Conservation (phyloP, 92 coral and sea anemone species). For the Porites lobata region DNA sequence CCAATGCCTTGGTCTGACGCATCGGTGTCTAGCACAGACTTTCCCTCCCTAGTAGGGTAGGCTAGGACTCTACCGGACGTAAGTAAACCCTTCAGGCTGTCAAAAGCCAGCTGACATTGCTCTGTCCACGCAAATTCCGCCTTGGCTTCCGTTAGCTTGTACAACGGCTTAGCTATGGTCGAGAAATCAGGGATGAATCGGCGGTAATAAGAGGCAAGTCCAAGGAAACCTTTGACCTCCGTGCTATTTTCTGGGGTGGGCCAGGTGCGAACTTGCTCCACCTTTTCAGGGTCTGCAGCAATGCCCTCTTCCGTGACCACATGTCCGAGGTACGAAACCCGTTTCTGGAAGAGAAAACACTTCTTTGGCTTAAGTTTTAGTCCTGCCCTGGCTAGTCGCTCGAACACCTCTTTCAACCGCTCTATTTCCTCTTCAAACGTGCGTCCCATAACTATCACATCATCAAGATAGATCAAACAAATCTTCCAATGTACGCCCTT, state of each 20-base stretch:
- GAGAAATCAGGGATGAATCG: conserved; percentile 53
- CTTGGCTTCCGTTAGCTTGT: conserved; percentile 57
- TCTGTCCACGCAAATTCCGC: conserved; percentile 19
- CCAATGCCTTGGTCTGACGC: conserved; percentile 58
- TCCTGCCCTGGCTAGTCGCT: not conserved
- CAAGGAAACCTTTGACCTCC: conserved; percentile 38
- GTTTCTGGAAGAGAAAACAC: conserved; percentile 2
- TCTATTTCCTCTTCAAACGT: conserved; percentile 2
- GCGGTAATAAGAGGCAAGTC: conserved; percentile 1
- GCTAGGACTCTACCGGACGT: conserved; percentile 52
- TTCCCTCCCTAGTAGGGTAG: conserved; percentile 25
- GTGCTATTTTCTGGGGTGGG: conserved; percentile 24
- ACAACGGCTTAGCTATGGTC: conserved; percentile 52
- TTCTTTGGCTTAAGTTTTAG: conserved; percentile 64
- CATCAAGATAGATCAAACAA: conserved; percentile 52
- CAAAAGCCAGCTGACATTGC: conserved; percentile 54
- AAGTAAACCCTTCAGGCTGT: conserved; percentile 46
- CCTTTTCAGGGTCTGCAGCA: conserved; percentile 34
- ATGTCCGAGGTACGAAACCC: conserved; percentile 49
- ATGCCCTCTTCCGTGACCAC: conserved; percentile 59
- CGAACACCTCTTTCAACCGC: too few species aligned
- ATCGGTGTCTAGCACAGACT: conserved; percentile 33
- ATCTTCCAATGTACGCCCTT: too few species aligned
- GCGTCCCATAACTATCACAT: conserved; percentile 47
- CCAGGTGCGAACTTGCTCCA: conserved; percentile 45